Evolutionary conservation across 2,113 vertebrate genomes (phyloP).

Genomic region (Orientallactaga bullata): DNA sequence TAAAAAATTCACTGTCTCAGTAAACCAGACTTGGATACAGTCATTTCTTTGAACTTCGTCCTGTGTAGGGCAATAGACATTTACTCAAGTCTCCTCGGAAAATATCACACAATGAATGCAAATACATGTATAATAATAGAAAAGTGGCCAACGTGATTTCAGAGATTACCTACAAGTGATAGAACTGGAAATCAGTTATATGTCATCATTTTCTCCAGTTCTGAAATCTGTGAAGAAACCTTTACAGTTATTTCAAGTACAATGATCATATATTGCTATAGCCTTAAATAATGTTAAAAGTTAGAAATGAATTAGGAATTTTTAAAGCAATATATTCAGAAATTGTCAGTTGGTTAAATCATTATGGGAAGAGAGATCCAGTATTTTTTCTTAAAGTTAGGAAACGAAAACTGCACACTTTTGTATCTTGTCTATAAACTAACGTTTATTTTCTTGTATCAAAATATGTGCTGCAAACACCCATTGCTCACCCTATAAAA

Average conservation of each 20-base stretch:
- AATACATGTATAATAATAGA: background rate
- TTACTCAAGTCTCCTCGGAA: too few relatives aligned
- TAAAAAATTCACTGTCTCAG: too few relatives aligned
- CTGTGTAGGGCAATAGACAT: too few relatives aligned
- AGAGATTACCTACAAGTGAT: background rate
- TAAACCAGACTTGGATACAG: too few relatives aligned
- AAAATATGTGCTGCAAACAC: background rate
- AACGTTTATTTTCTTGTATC: background rate
- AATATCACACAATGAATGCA: background rate
- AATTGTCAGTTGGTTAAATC: background rate
- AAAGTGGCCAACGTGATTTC: background rate
- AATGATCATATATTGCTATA: background rate
- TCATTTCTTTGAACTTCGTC: too few relatives aligned
- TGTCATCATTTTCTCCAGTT: background rate
- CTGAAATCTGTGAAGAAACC: background rate
- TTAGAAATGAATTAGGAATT: background rate
- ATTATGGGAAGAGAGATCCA: background rate
- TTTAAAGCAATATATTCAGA: background rate
- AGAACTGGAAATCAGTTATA: conserved; percentile 8
- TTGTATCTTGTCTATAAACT: background rate
- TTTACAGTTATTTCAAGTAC: background rate
- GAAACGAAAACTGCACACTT: background rate
- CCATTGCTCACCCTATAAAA: background rate
- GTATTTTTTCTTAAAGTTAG: background rate
- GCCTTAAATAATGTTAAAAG: background rate